These are phyloP conservation scores for Raillietiella orientalis DNA, from an alignment of 2,888 invertebrate genomes.

Conservation along the genomic window DNA sequence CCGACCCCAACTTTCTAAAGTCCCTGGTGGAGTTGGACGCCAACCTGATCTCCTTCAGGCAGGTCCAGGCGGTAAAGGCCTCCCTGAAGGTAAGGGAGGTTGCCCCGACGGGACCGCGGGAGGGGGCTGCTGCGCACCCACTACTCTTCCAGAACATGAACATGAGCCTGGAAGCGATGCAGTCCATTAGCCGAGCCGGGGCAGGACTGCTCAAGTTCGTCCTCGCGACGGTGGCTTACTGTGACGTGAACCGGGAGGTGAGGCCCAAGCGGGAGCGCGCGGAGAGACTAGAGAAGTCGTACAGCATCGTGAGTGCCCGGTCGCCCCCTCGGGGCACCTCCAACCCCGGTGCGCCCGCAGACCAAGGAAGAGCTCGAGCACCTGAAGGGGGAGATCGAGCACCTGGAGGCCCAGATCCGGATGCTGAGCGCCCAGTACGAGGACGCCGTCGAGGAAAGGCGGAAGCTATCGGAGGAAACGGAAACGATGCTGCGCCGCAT, in stretches of 20 bases:
- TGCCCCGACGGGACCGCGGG: too few species aligned
- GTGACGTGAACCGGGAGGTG: constrained; percentile 48
- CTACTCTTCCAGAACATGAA: too few species aligned
- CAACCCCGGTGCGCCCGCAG: constrained; percentile 11
- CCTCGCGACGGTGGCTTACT: constrained; percentile 57
- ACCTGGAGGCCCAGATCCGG: constrained; percentile 31
- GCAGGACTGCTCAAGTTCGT: constrained; percentile 55
- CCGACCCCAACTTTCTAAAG: constrained; percentile 48
- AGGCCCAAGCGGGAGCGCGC: constrained; percentile 31
- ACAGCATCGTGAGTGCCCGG: constrained; percentile 18
- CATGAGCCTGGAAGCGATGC: constrained; percentile 36
- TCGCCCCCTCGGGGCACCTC: too few species aligned
- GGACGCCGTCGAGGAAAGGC: constrained; percentile 30
- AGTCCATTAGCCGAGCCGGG: constrained; percentile 47
- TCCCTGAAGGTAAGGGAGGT: constrained; percentile 4
- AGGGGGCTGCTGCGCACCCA: too few species aligned
- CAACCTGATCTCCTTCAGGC: constrained; percentile 13
- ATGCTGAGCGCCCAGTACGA: constrained; percentile 39
- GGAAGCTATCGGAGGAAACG: constrained; percentile 41
- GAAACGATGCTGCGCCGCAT: constrained; percentile 43
- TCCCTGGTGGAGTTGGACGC: constrained; percentile 54
- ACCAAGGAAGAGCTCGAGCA: constrained; percentile 28
- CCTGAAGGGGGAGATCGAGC: constrained; percentile 33
- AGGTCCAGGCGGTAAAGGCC: constrained; percentile 12
- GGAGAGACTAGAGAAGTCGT: constrained; percentile 36